Evolutionary conservation across 2,113 vertebrate genomes (phyloP), one percentile per base, ranked within the genome.

Genomic region (Phocoena sinus): DNA sequence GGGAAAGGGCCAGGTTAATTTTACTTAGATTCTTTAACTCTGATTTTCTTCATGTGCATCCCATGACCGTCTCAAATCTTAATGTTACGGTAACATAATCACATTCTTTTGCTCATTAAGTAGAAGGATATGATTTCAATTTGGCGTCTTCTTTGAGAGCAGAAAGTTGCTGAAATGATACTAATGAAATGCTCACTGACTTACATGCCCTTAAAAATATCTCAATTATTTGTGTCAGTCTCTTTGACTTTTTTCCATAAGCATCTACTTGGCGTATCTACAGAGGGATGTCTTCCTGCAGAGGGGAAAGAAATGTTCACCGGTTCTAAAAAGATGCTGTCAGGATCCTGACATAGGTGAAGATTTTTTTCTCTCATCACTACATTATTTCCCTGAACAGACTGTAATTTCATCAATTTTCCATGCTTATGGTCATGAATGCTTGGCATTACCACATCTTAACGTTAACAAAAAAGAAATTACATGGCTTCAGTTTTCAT

Each of bases 361-460:
- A 97, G 96, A 97, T 96, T 97, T 98, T 98, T 98, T 97, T 28
- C 98, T 98, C 98, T 98, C 98, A 98, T 98, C 96, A 23, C 97
- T 56, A 50, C 96, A 97, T 98, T 98, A 98, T 99, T 99, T 98
- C 98, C 96, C 98, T 98, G 98, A 98, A 98, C 98, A 98, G 98
- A 98, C 98, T 99, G 98, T 98, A 99, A 99, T 99, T 99, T 99
- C 98, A 98, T 98, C 98, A 98, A 98, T 99, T 99, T 98, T 99
- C 98, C 98, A 99, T 98, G 98, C 98, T 98, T 98, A 98, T 96
- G 97, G 98, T 97, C 98, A 95, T 98, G 98, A 99, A 99, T 97
- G 97, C 98, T 98, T 99, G 98, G 98, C 98, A 99, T 99, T 98
- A 99, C 98, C 99, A 99, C 99, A 98, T 99, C 98, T 99, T 98